Evolutionary conservation across 2,797 vertebrate genomes (phyloP).

Genomic region (Oceanodroma leucorhoa): DNA sequence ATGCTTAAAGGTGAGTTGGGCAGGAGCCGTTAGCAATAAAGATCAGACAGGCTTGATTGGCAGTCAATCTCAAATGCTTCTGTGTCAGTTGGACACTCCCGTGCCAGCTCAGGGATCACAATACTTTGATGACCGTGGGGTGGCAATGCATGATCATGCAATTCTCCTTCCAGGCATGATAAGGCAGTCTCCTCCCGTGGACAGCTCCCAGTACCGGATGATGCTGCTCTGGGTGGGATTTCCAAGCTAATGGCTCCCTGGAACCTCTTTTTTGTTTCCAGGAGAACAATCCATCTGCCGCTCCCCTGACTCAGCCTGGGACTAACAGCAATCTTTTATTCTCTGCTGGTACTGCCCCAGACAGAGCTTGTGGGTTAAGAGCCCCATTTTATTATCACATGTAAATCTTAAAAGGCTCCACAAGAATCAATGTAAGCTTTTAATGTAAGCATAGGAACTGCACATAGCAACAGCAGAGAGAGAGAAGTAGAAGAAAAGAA

Average conservation of each 20-base stretch:
- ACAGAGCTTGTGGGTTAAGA: not conserved
- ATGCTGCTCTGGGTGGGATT: not conserved
- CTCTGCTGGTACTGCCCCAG: not conserved
- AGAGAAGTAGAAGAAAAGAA: not conserved
- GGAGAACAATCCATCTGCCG: rapidly evolving
- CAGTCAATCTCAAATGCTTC: not conserved
- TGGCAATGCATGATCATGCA: not conserved
- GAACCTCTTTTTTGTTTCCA: not conserved
- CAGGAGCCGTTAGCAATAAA: not conserved
- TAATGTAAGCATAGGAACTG: not conserved
- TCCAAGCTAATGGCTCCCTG: not conserved
- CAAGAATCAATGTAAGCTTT: not conserved
- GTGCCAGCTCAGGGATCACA: not conserved
- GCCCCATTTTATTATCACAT: not conserved
- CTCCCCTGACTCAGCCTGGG: not conserved
- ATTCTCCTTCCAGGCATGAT: not conserved
- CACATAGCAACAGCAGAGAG: not conserved
- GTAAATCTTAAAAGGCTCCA: not conserved
- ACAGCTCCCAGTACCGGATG: rapidly evolving
- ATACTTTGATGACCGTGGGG: not conserved
- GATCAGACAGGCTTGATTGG: not conserved
- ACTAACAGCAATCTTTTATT: not conserved
- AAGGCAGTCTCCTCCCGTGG: not conserved
- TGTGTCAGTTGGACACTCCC: not conserved
- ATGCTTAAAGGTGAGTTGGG: no score